A percentile compares a stretch with the other conserved stretches of the same genome.
These are phyloP conservation scores for Listronotus oregonensis DNA, from an alignment of 1,140 invertebrate genomes.

Conservation along the genomic window DNA sequence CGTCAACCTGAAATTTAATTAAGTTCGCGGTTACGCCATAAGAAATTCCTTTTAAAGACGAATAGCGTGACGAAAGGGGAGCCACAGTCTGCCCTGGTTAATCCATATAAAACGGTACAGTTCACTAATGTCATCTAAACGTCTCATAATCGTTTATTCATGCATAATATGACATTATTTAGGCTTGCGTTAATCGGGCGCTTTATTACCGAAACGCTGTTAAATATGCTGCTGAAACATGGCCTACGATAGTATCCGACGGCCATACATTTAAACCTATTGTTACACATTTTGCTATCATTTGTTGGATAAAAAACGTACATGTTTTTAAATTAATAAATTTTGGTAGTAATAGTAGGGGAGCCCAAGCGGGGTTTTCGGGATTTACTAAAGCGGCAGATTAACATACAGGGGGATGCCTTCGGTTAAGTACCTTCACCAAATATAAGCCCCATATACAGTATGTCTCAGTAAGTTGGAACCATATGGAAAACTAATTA, in stretches of 20 bases:
- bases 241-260: constrained; percentile 7
- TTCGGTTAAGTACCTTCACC: too few species aligned
- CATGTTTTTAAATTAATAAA: too few species aligned
- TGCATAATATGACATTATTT: constrained; percentile 33
- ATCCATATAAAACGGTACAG: constrained; percentile 31
- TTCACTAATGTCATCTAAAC: constrained; percentile 26
- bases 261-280: background rate
- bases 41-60: constrained; percentile 29
- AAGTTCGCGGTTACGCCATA: constrained; percentile 19
- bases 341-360: too few species aligned
- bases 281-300: too few species aligned
- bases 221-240: constrained; percentile 19
- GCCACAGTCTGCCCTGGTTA: constrained; percentile 13
- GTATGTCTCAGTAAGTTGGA: too few species aligned
- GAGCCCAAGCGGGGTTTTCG: too few species aligned
- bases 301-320: too few species aligned
- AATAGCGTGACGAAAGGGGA: constrained; percentile 15
- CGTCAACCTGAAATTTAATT: constrained; percentile 24
- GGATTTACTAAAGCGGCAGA: too few species aligned
- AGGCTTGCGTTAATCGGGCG: constrained; percentile 26
- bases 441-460: too few species aligned
- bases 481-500: too few species aligned
- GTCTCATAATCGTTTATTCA: constrained; percentile 32
- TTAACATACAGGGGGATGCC: too few species aligned
- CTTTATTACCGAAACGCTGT: constrained; percentile 24